Base-by-base conservation (phyloP, 2,113 vertebrate species). In the Melanotaenia duboulayi region DNA sequence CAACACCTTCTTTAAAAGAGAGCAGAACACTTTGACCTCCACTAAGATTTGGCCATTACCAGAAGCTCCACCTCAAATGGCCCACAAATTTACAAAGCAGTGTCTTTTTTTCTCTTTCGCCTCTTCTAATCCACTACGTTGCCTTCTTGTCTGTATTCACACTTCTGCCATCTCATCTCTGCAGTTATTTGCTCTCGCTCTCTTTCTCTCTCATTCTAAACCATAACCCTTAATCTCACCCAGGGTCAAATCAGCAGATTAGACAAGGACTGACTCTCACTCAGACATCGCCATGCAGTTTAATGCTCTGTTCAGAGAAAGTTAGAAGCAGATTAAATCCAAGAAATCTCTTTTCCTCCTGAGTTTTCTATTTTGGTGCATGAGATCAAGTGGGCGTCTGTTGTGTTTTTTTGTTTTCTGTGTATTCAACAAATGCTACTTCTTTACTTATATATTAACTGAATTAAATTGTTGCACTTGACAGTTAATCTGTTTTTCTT, bases 241-340 rank as follows among this genome's bases (percentile, higher is more conserved):
- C 13, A 76, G 83, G 88, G 90, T 84, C 83, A 88, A 92, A 91
- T 89, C 89, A 81, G 77, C 83, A 87, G 91, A 91, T 93, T 89
- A 92, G 85, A 89, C 60, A 44, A 59, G 70, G 80, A 67, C 60
- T 78, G 84, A 86, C 71, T 87, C 75, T 51, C 44, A 23, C 71
- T 79, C 80, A 62, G 76, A 83, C 80, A 74, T 79, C 85, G 73
- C 73, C 55, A 19, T 74, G 80, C 87, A 78, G 71, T 90, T 80
- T 88, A 84, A 87, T 77, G 71, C 55, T 84, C 65, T 56, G 49
- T 90, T 90, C 84, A 82, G 81, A 86, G 88, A 90, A 92, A 92
- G 89, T 88, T 85, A 88, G 78, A 86, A 84, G 81, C 71, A 89
- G 90, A 92, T 92, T 90, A 88, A 90, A 88, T 76, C 81, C 82